Evolutionary conservation across 2,888 invertebrate species (phyloP).

Genomic region (Drosophila longiperda): DNA sequence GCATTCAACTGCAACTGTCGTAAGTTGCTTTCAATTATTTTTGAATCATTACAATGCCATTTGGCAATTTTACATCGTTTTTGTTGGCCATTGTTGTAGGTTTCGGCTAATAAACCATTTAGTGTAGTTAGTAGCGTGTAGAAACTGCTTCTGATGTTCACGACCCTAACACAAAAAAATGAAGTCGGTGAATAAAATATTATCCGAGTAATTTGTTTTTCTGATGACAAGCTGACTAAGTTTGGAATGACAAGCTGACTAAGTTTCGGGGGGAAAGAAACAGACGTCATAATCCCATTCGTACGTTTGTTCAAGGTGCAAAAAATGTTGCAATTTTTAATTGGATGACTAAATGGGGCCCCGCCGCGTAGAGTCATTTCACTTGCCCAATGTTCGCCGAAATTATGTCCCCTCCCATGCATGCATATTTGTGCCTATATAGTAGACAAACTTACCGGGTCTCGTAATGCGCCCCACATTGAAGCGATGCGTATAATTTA

Average conservation of each 20-base stretch:
- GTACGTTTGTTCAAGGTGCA: constrained; percentile 25
- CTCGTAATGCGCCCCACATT: constrained; percentile 94
- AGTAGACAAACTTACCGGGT: constrained; percentile 88
- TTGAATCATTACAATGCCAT: constrained; percentile 38
- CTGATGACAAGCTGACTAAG: neutral
- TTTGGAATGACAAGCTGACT: constrained; percentile 11
- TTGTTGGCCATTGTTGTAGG: constrained; percentile 28
- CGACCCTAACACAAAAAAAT: constrained; percentile 55
- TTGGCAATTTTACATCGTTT: constrained; percentile 30
- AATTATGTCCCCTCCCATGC: constrained; percentile 8
- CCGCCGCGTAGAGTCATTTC: constrained; percentile 42
- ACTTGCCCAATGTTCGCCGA: constrained; percentile 51
- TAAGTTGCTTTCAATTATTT: constrained; percentile 12
- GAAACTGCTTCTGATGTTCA: constrained; percentile 60
- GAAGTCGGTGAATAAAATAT: constrained; percentile 32
- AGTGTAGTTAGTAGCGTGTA: constrained; percentile 75
- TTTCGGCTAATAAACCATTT: constrained; percentile 72
- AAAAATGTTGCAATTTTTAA: constrained; percentile 64
- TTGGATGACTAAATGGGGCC: constrained; percentile 35
- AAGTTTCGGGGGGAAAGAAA: constrained; percentile 10
- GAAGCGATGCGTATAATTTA: constrained; percentile 94
- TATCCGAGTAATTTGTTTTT: constrained; percentile 9
- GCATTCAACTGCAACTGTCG: constrained; percentile 18
- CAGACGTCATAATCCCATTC: constrained; percentile 3
- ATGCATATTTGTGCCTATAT: constrained; percentile 6